phyloP scores from a whole-genome alignment of 2,113 vertebrate genomes.

The Ondatra zibethicus region DNA sequence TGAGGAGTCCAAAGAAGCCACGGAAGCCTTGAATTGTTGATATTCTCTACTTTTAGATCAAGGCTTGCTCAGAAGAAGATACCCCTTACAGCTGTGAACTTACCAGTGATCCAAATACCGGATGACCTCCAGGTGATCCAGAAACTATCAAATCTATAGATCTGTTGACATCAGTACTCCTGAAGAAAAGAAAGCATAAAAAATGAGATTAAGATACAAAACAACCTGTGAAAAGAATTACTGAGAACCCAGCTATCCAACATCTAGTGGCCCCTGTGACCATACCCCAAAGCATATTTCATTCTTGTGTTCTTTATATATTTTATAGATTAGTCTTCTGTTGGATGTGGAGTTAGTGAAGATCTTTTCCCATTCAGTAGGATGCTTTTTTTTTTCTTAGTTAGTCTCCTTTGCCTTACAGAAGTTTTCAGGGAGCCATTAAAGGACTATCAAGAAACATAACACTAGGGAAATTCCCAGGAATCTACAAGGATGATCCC shows the following conservation, averaged over 20 bases:
- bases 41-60: accelerated
- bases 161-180: background rate
- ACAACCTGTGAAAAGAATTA: background rate
- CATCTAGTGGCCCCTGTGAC: too few species aligned
- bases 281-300: background rate
- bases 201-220: background rate
- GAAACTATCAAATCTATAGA: too few species aligned
- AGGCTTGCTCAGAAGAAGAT: background rate
- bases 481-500: too few species aligned
- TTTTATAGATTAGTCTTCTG: too few species aligned
- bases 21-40: background rate
- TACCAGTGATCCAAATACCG: background rate
- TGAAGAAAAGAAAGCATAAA: background rate
- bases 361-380: too few species aligned
- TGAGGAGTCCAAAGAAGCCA: background rate
- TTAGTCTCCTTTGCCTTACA: too few species aligned
- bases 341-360: too few species aligned
- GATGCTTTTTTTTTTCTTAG: too few species aligned
- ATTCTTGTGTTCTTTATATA: too few species aligned
- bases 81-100: background rate
- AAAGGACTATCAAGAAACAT: too few species aligned
- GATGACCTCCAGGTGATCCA: background rate
- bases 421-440: too few species aligned
- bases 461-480: too few species aligned
- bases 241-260: background rate